Evolutionary conservation across 2,113 vertebrate genomes (phyloP).

Genomic region (Arenaria interpres): DNA sequence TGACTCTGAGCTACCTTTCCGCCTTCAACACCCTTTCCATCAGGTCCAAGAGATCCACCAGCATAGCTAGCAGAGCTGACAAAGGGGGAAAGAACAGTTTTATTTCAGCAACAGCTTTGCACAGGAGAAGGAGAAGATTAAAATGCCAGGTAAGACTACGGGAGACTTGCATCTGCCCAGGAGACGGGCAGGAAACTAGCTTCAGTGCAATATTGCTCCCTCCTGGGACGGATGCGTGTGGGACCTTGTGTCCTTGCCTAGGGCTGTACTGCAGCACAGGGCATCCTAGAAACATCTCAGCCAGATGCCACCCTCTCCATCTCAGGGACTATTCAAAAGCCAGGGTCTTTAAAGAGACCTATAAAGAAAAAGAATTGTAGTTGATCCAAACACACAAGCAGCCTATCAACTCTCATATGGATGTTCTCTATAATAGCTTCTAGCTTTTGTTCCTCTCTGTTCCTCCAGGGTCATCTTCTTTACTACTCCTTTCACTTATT

Average conservation of each 20-base stretch:
- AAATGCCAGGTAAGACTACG: background rate
- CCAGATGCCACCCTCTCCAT: background rate
- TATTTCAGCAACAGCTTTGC: background rate
- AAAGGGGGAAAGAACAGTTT: background rate
- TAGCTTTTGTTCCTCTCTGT: background rate
- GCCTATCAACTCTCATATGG: background rate
- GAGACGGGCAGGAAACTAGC: background rate
- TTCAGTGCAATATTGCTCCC: background rate
- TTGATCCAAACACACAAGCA: background rate
- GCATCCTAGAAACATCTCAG: background rate
- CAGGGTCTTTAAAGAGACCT: background rate
- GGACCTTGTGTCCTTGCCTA: background rate
- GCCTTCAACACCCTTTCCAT: background rate
- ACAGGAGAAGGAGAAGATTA: background rate
- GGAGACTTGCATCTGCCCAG: background rate
- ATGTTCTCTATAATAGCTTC: background rate
- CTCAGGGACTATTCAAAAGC: background rate
- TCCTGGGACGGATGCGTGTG: rapidly evolving
- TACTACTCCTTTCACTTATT: background rate
- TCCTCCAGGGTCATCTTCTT: background rate
- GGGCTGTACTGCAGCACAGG: background rate
- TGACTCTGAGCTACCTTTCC: background rate
- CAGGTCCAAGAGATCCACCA: background rate
- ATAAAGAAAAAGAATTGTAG: background rate
- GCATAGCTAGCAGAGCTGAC: background rate